Evolutionary conservation across 2,113 vertebrate species (phyloP).

Genomic region (Perca flavescens): DNA sequence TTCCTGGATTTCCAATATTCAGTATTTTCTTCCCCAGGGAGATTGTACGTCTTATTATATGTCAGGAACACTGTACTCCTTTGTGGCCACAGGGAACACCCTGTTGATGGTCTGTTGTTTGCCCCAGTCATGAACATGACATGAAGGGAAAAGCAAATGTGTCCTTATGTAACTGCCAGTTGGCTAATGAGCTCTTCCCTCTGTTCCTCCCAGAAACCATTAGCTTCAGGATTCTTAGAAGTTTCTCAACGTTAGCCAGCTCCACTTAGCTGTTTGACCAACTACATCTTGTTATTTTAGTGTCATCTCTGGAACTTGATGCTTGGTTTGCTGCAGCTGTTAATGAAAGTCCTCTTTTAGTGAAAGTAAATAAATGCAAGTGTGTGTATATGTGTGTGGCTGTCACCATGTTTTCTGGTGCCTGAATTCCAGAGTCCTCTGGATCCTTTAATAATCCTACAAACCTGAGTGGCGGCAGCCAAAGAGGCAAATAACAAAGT

Average conservation of each 20-base stretch:
- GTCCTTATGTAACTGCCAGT: conserved; percentile 24
- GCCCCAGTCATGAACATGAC: conserved; percentile 7
- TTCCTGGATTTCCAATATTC: background rate
- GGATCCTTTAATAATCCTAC: background rate
- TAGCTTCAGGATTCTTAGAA: conserved; percentile 45
- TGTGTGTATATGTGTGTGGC: background rate
- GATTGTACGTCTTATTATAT: background rate
- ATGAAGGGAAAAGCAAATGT: conserved; percentile 39
- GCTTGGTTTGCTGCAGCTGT: background rate
- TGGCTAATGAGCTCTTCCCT: conserved; percentile 43
- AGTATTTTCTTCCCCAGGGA: background rate
- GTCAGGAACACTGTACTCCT: background rate
- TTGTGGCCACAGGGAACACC: background rate
- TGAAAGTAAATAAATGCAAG: background rate
- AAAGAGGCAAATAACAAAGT: background rate
- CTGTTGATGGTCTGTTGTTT: conserved; percentile 31
- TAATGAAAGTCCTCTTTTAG: background rate
- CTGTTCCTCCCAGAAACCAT: conserved; percentile 42
- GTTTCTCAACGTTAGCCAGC: conserved; percentile 6
- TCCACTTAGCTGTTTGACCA: conserved; percentile 18
- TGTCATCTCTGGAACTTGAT: background rate
- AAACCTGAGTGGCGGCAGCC: background rate
- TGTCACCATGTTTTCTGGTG: background rate
- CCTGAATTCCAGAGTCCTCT: background rate
- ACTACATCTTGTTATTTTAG: conserved; percentile 6